Conservation (phyloP, 2,113 vertebrate genomes). For the Podarcis muralis region DNA sequence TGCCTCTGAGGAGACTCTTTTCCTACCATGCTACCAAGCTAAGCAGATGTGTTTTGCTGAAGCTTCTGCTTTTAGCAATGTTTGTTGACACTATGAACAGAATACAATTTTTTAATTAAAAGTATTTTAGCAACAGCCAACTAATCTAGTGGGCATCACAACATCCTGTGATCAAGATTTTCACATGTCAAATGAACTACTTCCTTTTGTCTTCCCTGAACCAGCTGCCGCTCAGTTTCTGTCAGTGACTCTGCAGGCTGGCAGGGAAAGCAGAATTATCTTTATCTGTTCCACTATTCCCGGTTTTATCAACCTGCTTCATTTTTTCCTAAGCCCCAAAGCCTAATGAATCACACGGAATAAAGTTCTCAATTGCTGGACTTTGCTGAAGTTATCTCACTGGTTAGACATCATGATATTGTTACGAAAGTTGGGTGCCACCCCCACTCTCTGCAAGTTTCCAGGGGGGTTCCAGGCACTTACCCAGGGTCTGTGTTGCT, state of each 20-base stretch:
- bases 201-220: too few species aligned
- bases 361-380: not conserved
- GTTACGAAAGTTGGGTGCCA: too few species aligned
- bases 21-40: too few species aligned
- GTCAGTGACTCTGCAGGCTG: not conserved
- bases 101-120: too few species aligned
- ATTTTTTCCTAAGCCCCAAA: not conserved
- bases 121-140: not conserved
- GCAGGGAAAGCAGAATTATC: not conserved
- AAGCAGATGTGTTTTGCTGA: too few species aligned
- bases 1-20: too few species aligned
- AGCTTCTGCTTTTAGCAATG: too few species aligned
- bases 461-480: too few species aligned
- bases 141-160: not conserved
- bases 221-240: too few species aligned
- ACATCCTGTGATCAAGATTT: not conserved
- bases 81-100: too few species aligned
- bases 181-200: not conserved
- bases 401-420: not conserved
- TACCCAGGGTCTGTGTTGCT: too few species aligned
- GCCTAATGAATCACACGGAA: not conserved
- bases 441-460: too few species aligned
- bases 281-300: not conserved
- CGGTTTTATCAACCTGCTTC: not conserved
- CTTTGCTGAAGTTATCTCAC: not conserved